Conservation (phyloP, 1,140 invertebrate species). For the Drosophila grimshawi region DNA sequence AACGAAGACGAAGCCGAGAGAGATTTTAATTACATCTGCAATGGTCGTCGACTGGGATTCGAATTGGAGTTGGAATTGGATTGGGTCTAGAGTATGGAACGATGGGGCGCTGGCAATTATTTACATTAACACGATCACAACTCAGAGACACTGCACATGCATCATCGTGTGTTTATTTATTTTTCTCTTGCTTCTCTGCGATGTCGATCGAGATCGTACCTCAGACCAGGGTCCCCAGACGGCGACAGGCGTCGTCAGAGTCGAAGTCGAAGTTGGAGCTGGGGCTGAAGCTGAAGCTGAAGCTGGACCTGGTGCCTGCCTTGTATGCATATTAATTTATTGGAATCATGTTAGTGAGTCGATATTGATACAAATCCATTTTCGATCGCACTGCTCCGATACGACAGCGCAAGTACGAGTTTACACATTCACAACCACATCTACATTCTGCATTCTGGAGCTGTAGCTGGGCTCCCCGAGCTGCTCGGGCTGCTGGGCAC, state of each 20-base stretch:
- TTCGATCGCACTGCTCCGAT: conserved; percentile 73
- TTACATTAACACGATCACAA: conserved; percentile 84
- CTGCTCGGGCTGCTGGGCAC: conserved; percentile 4
- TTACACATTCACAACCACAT: conserved; percentile 6
- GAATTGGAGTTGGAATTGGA: conserved; percentile 14
- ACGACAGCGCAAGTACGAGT: conserved; percentile 21
- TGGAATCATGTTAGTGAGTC: conserved; percentile 84
- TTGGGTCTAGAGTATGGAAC: conserved; percentile 3
- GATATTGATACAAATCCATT: conserved; percentile 84
- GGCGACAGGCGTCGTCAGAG: conserved; percentile 56
- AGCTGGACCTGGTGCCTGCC: conserved; percentile 23
- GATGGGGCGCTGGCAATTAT: conserved; percentile 75
- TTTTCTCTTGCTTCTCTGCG: conserved; percentile 8
- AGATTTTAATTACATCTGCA: conserved; percentile 79
- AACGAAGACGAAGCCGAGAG: conserved; percentile 18
- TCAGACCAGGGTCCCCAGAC: conserved; percentile 5
- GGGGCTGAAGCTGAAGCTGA: neutral
- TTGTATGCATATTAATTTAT: conserved; percentile 84
- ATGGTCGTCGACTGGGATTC: conserved; percentile 25
- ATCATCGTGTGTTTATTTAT: conserved; percentile 70
- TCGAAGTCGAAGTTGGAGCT: conserved; percentile 31
- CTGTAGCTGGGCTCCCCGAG: neutral
- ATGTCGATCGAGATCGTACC: conserved; percentile 73
- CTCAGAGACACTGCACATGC: conserved; percentile 83
- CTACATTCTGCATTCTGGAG: conserved; percentile 9